Evolutionary conservation across 2,888 invertebrate genomes (phyloP), one percentile per base, ranked within the genome.

Genomic region (Sisyra nigra): DNA sequence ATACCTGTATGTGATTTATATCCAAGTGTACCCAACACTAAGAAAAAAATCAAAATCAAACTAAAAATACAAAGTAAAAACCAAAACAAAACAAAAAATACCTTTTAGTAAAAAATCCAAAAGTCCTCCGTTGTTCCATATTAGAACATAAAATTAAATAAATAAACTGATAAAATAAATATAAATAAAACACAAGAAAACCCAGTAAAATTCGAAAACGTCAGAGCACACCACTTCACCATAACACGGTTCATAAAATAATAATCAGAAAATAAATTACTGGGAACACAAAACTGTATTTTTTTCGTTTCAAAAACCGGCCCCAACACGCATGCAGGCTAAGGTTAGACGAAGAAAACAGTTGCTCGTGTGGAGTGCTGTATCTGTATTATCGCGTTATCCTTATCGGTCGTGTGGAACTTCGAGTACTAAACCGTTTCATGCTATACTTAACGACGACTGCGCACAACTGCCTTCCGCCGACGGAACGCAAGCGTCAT

Each of bases 91-190:
- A 55, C 54, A 58, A 62, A 70, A 74, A 76, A 75, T 76, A 80
- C 79, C 79, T 80, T 77, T 79, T 79, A 65, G 78, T 77, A 75
- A 74, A 78, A 74, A 79, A 79, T 72, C 76, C 78, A 72, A 74
- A 76, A 72, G 76, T 74, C 71, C 78, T 74, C 71, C 78, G 77
- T 76, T 79, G 40, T 40, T 40, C 31, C 32, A 32, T 32, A 30
- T 31, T 40, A 11, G 9, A 11, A 19, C 10, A 14, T 2, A 11
- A 19, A 38, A n/a, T n/a, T n/a, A n/a, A n/a, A n/a, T n/a, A n/a
- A n/a, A n/a, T n/a, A n/a, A n/a, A n/a, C n/a, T n/a, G n/a, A n/a
- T n/a, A 2, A 38, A 38, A 18, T 19, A 38, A 18, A 38, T 15
- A 17, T 11, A 30, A 40, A 40, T 17, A 9, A 34, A 34, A 11